These are phyloP conservation scores for Telmatochromis sp. DNA, from an alignment of 2,113 vertebrate genomes.

Conservation along the genomic window DNA sequence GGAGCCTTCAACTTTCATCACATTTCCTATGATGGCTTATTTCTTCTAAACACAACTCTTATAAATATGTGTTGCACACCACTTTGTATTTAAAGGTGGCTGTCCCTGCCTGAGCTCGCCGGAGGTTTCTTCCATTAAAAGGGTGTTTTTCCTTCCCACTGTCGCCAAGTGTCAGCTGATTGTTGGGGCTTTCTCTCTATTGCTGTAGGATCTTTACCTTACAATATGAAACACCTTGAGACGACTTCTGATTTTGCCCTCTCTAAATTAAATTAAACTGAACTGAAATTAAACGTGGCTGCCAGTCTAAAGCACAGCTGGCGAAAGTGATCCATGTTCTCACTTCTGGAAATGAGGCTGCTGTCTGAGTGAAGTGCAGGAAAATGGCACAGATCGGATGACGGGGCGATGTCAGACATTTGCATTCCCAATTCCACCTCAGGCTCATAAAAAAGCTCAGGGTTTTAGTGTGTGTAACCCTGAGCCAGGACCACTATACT, in stretches of 20 bases:
- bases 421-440: not conserved
- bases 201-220: not conserved
- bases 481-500: not conserved
- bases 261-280: not conserved
- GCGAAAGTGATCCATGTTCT: not conserved
- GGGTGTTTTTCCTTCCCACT: not conserved
- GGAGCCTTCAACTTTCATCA: not conserved
- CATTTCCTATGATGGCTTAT: not conserved
- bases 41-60: not conserved
- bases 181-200: not conserved
- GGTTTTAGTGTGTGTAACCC: not conserved
- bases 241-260: not conserved
- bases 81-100: not conserved
- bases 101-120: rapidly evolving
- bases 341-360: not conserved
- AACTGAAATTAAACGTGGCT: not conserved
- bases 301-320: not conserved
- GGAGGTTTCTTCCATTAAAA: rapidly evolving
- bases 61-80: not conserved
- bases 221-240: not conserved
- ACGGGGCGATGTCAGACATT: not conserved
- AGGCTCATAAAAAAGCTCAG: not conserved
- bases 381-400: not conserved
- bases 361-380: not conserved
- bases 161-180: rapidly evolving